Evolutionary conservation across 30 jellyfish, hydroid and myxozoan species (phyloP), one percentile per base, ranked within the genome.

Genomic region (Morbakka virulenta): DNA sequence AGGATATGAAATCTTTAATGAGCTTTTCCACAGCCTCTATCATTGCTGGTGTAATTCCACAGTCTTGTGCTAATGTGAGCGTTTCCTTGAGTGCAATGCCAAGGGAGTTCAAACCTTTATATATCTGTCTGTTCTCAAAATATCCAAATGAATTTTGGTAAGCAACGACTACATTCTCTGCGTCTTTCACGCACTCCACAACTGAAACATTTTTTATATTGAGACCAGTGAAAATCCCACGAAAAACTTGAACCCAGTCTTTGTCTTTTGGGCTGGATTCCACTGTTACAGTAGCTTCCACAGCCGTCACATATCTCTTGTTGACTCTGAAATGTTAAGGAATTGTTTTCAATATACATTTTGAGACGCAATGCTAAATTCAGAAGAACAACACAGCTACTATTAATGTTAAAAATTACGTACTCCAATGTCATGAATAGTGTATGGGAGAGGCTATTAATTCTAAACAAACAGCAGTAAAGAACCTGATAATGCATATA

Each of bases 231-330:
- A 92, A 92, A 27, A 92, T 32, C 1, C 98, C 98, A 52, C 98
- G 87, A 89, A 79, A 85, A 17, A 92, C 89, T 64, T 92, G 96
- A 49, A 92, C 87, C 98, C 98, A 92, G 62, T 84, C 96, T 31
- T 35, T 81, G 50, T 85, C 98, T 23, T 87, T 26, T 2, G 96
- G 83, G 11, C 95, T 94, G 17, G 75, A 52, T 22, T 88, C 74
- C 36, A 92, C 95, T 30, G 29, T 66, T 32, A 84, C 28, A 2
- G 96, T 41, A 20, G 95, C 33, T 32, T 71, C 87, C 27, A 85
- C 35, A 0, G 98, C 98, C 25, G 96, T 72, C 27, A 85, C 87
- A 32, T 63, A 92, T 28, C 95, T 76, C 32, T 85, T 85, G 86
- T 92, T 82, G 2, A 92, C 95, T 47, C 98, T 91, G 61, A 1